Base-by-base conservation (phyloP, 2,888 invertebrate species). In the Azorinus chamasolen region DNA sequence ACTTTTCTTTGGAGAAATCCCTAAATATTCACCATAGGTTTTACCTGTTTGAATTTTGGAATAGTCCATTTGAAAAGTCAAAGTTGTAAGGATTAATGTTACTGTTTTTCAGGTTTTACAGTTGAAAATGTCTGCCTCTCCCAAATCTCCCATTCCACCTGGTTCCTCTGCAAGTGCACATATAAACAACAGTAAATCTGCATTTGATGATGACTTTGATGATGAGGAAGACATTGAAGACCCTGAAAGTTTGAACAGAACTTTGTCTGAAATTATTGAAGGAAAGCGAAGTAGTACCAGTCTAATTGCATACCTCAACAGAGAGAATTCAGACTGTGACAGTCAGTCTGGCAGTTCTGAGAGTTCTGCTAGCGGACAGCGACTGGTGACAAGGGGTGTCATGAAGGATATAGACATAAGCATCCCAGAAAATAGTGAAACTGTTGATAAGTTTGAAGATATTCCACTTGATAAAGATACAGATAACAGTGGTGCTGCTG, bases 241-340 rank as follows among this genome's bases (percentile, higher is more conserved):
- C 73, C 89, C 90, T 2, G 88, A 89, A 63, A 88, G 83, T 62
- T 77, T 90, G 37, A 88, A 90, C 65, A 78, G 85, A 55, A 90
- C 90, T 10, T 79, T 90, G 54, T 87, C 89, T 0, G 90, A 90
- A 69, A 89, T 90, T 48, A 88, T 90, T 22, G 90, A 90, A 58
- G 89, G 90, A 6, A 88, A 78, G 48, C 61, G 81, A n/a, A 75
- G 78, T 43, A 74, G 73, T 70, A 74, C 66, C 27, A 77, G 74
- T 61, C 65, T 81, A 22, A 77, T 81, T 14, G 81, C 77, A 14
- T 65, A 74, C 14, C 39, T 81, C 58, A 80, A 80, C 48, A 41
- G 74, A 45, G 80, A 80, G 24, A 74, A 74, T 48, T 75, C 80
- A 16, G 80, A 80, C 66, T 73, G 76, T 76, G 80, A 80, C 45